Evolutionary conservation across 2,888 invertebrate genomes (phyloP), one percentile per base, ranked within the genome.

Genomic region (Rhagophthalmus giganteus): DNA sequence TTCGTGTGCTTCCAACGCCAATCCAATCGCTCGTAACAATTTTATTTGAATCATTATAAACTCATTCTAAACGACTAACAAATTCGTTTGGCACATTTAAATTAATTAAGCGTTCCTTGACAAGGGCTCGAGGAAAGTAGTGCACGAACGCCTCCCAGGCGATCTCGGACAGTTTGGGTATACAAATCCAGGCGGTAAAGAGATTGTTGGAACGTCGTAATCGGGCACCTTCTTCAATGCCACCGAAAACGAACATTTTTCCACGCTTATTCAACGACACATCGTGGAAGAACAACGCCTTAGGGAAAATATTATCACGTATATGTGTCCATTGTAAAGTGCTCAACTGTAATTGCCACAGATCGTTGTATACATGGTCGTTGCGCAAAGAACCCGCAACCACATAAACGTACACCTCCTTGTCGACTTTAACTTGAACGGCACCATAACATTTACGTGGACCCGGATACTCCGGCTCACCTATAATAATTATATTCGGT

Each of bases 231-330:
- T 12, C 14, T 14, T 14, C 28, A 9, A 39, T 15, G 14, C 39
- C 39, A 9, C 39, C 39, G n/a, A 39, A 39, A 10, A 39, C 10
- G 13, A 15, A 39, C 10, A 39, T 13, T 28, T 39, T 39, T 9
- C 39, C 39, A 1, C 28, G 27, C n/a, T 25, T 12, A 6, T 27
- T 28, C n/a, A 39, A 11, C 6, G 39, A 10, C 2, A 16, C 15
- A 3, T 20, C 20, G 10, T 39, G 39, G 15, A 27, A 39, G 11
- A 24, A 39, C 15, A 26, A 26, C 10, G 27, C 13, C 16, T 39
- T 39, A 2, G 15, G 14, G n/a, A 39, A 28, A 10, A 39, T 14
- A 15, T 39, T 27, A 12, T 9, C 8, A n/a, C 10, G 14, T n/a
- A 39, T 14, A 12, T 14, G 15, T 14, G 26, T 39, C 39, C 39